Conservation (phyloP, 1,140 invertebrate genomes). For the Ooceraea biroi region DNA sequence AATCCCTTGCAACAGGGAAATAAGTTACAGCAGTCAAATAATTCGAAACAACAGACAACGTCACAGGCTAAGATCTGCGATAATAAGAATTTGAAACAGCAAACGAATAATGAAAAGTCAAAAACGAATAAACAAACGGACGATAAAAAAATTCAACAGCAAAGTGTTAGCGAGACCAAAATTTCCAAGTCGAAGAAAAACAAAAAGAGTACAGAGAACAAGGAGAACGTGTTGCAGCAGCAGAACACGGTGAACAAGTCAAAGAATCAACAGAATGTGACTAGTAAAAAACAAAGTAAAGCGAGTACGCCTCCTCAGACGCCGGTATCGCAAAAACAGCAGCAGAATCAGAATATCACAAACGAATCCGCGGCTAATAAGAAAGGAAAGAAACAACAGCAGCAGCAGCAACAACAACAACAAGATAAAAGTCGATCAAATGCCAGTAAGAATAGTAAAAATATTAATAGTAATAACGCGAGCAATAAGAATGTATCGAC, state of each 20-base stretch:
- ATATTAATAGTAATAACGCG: conserved; percentile 42
- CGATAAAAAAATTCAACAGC: conserved; percentile 73
- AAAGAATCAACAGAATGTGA: conserved; percentile 73
- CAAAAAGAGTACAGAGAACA: conserved; percentile 83
- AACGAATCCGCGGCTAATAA: conserved; percentile 68
- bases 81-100: conserved; percentile 66
- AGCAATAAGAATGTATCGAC: conserved; percentile 61
- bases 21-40: conserved; percentile 74
- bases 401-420: conserved; percentile 66
- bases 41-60: conserved; percentile 71
- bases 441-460: conserved; percentile 73
- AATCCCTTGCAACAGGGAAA: conserved; percentile 66
- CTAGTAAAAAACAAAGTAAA: conserved; percentile 77
- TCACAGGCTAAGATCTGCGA: conserved; percentile 62
- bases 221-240: conserved; percentile 79
- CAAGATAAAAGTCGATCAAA: conserved; percentile 74
- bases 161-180: conserved; percentile 69
- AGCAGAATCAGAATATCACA: conserved; percentile 69
- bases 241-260: conserved; percentile 65
- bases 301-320: conserved; percentile 65
- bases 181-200: conserved; percentile 81
- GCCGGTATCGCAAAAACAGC: conserved; percentile 68
- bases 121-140: conserved; percentile 76
- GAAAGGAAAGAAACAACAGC: conserved; percentile 69
- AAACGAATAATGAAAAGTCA: conserved; percentile 74